phyloP scores from a whole-genome alignment of 1,140 invertebrate genomes.

The Forficula auricularia region DNA sequence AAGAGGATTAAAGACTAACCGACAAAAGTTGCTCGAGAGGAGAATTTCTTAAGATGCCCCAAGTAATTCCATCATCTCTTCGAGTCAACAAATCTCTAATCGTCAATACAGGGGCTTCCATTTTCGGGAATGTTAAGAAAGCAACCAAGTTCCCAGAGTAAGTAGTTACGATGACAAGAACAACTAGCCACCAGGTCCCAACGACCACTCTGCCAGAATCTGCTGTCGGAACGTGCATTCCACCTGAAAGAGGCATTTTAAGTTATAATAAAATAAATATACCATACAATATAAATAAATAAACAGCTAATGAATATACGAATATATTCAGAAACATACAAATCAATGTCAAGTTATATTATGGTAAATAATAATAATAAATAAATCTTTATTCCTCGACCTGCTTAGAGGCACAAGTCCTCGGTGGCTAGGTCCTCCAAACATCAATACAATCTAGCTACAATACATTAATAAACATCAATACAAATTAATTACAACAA shows the following conservation, averaged over 20 bases:
- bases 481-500: no score
- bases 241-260: conserved; percentile 36
- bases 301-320: no score
- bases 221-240: conserved; percentile 62
- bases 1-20: no score
- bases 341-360: no score
- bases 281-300: no score
- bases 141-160: conserved; percentile 87
- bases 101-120: conserved; percentile 55
- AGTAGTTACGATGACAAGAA: conserved; percentile 74
- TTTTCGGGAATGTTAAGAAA: conserved; percentile 79
- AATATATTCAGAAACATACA: no score
- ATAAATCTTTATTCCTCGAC: no score
- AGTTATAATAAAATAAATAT: neutral
- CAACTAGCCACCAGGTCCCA: conserved; percentile 83
- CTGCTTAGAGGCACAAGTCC: no score
- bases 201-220: conserved; percentile 77
- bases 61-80: conserved; percentile 37
- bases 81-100: conserved; percentile 49
- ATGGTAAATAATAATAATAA: no score
- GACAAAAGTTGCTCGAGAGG: conserved; percentile 50
- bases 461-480: no score
- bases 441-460: no score
- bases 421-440: no score
- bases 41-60: conserved; percentile 55